phyloP scores from a whole-genome alignment of 2,888 invertebrate species.

The Bibio marci region DNA sequence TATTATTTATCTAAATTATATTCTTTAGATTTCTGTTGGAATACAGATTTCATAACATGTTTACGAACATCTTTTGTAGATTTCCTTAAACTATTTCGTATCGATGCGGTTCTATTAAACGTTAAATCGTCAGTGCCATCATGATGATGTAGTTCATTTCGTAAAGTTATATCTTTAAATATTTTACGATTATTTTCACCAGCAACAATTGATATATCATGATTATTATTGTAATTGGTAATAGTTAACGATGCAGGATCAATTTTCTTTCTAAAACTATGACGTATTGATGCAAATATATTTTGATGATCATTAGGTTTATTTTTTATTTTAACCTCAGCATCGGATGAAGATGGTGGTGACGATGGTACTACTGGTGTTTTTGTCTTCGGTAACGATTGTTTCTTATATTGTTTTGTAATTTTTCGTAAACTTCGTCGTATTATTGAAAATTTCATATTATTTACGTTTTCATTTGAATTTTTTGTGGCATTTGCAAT shows the following conservation, averaged over 20 bases:
- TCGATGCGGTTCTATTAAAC: constrained; percentile 18
- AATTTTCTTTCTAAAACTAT: constrained; percentile 23
- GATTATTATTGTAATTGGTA: constrained; percentile 3
- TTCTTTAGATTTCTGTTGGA: constrained; percentile 24
- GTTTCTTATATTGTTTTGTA: too few relatives aligned
- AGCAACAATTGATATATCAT: constrained; percentile 24
- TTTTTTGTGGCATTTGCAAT: background rate
- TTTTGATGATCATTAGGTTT: background rate
- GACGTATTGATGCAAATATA: constrained; percentile 17
- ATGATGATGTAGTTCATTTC: background rate
- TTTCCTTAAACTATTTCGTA: constrained; percentile 21
- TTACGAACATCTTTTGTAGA: constrained; percentile 25
- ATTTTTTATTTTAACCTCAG: background rate
- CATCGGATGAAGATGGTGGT: background rate
- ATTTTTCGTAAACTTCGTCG: background rate
- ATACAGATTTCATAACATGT: constrained; percentile 22
- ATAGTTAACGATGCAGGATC: background rate
- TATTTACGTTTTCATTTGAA: too few relatives aligned
- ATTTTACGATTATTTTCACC: background rate
- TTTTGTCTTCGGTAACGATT: too few relatives aligned
- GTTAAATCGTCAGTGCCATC: constrained; percentile 17
- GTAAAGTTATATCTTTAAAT: background rate
- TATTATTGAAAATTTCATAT: too few relatives aligned
- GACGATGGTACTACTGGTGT: too few relatives aligned
- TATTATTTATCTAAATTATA: constrained; percentile 15